Evolutionary conservation across 92 coral and sea anemone species (phyloP).

Genomic region (Scolanthus callimorphus): DNA sequence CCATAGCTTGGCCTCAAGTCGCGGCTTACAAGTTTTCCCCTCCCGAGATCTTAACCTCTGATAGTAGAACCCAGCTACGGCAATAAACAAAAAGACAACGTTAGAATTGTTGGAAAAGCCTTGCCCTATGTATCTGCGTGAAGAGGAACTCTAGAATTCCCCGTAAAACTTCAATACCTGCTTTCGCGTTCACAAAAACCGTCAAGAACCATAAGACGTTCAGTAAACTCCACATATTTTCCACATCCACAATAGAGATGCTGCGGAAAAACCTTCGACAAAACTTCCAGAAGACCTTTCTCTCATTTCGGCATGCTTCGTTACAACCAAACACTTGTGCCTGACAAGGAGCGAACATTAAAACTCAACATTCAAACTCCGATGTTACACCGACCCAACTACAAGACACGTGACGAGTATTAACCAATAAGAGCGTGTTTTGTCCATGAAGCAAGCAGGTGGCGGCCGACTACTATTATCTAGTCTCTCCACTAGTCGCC

Average conservation of each 20-base stretch:
- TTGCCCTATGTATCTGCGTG: no score
- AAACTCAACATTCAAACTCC: conserved; percentile 76
- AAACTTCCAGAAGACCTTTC: not conserved
- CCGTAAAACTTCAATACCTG: conserved; percentile 42
- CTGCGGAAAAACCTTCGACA: not conserved
- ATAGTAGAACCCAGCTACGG: conserved; percentile 59
- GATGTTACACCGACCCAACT: conserved; percentile 56
- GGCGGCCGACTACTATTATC: conserved; percentile 59
- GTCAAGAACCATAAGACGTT: conserved; percentile 68
- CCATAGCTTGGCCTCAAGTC: conserved; percentile 49
- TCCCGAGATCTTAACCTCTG: conserved; percentile 83
- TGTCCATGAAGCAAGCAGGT: conserved; percentile 63
- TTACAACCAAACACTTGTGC: conserved; percentile 19
- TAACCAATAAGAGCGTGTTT: conserved; percentile 44
- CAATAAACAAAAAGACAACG: no score
- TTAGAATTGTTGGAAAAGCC: no score
- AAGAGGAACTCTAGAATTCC: not conserved
- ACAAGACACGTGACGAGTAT: conserved; percentile 57
- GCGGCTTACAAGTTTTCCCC: conserved; percentile 58
- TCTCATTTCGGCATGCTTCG: not conserved
- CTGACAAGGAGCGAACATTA: conserved; percentile 80
- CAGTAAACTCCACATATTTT: conserved; percentile 74
- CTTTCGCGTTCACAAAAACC: conserved; percentile 60
- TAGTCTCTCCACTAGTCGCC: conserved; percentile 53
- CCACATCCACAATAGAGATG: conserved; percentile 30